Conservation (phyloP, 2,888 invertebrate genomes). For the Aspidapion aeneum region DNA sequence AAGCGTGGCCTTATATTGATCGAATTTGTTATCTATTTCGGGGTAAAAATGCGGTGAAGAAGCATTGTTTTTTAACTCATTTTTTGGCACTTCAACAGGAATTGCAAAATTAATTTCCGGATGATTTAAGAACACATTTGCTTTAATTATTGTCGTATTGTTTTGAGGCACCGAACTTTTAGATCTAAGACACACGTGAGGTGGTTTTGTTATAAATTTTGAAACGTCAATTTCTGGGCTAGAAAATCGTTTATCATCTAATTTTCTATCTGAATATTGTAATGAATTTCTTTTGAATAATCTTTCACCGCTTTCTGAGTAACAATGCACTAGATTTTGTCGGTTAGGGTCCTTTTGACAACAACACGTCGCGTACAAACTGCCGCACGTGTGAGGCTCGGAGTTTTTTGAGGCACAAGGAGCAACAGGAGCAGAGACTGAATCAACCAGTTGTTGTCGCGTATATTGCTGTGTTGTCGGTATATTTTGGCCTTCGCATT, state of each 20-base stretch:
- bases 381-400: conserved; percentile 42
- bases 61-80: conserved; percentile 32
- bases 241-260: conserved; percentile 32
- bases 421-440: not conserved
- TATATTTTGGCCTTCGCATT: not conserved
- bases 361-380: conserved; percentile 47
- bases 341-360: conserved; percentile 37
- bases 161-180: conserved; percentile 22
- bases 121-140: conserved; percentile 41
- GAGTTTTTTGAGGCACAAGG: not conserved
- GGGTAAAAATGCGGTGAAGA: conserved; percentile 28
- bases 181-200: conserved; percentile 28
- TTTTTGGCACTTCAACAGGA: conserved; percentile 33
- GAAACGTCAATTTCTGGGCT: conserved; percentile 34
- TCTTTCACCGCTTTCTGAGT: conserved; percentile 7
- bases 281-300: conserved; percentile 23
- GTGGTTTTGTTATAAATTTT: conserved; percentile 13
- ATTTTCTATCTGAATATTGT: conserved; percentile 19
- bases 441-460: not conserved
- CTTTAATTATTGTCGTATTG: conserved; percentile 30
- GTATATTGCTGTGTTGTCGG: not conserved
- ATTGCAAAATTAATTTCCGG: conserved; percentile 46
- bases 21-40: conserved; percentile 35
- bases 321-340: conserved; percentile 17
- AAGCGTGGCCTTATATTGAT: conserved; percentile 38